Conservation (phyloP, 1,140 invertebrate species). For the Dreissena polymorpha region DNA sequence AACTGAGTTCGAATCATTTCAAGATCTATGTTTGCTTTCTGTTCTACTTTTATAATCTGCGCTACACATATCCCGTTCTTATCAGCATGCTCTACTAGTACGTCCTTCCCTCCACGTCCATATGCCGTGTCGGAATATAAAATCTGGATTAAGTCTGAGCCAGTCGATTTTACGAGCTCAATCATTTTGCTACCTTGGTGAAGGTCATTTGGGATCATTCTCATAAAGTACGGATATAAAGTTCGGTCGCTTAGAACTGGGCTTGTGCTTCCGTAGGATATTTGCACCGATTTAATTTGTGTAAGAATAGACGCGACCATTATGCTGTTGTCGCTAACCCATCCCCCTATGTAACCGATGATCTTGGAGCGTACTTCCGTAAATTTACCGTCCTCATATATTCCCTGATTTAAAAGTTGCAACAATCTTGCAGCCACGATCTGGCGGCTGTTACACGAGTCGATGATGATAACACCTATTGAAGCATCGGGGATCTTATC, state of each 20-base stretch:
- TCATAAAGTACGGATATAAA: constrained; percentile 55
- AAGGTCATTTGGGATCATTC: constrained; percentile 48
- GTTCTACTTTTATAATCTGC: constrained; percentile 38
- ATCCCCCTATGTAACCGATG: constrained; percentile 47
- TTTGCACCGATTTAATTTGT: constrained; percentile 40
- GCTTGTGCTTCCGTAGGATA: constrained; percentile 56
- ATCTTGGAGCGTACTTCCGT: neutral
- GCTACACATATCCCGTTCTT: constrained; percentile 46
- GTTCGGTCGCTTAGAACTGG: constrained; percentile 50
- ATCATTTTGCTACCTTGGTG: constrained; percentile 58
- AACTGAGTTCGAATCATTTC: constrained; percentile 25
- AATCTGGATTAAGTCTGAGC: constrained; percentile 42
- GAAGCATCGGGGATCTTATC: neutral
- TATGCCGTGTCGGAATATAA: constrained; percentile 56
- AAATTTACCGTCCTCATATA: neutral
- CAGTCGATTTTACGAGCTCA: constrained; percentile 36
- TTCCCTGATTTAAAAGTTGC: neutral
- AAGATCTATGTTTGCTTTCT: constrained; percentile 15
- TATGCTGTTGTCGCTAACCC: constrained; percentile 49
- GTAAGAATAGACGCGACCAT: constrained; percentile 38
- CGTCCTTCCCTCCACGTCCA: constrained; percentile 55
- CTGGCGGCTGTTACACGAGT: neutral
- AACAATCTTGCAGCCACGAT: neutral
- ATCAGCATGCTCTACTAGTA: constrained; percentile 8
- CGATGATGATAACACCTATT: neutral